Conservation (phyloP, 2,888 invertebrate genomes). For the Tetrapedia diversipes region DNA sequence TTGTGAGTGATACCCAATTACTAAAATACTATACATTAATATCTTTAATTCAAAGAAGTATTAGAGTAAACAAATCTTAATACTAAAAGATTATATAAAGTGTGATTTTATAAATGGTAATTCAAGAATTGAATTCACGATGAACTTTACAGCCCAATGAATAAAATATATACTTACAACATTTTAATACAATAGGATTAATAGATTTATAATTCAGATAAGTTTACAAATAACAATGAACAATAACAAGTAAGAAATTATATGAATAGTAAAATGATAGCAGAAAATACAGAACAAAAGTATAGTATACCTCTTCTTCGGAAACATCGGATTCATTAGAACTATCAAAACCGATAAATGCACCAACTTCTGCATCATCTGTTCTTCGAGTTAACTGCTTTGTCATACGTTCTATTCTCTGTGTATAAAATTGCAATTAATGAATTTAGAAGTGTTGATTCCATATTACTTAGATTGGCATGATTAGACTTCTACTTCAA, state of each 20-base stretch:
- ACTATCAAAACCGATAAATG: slow-evolving; percentile 93
- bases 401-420: slow-evolving; percentile 90
- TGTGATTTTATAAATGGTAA: no score
- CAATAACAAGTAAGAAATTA: no score
- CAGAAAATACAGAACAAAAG: slow-evolving; percentile 10
- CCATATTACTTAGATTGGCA: no score
- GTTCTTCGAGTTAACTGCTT: slow-evolving; percentile 79
- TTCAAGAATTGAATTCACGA: no score
- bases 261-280: not conserved
- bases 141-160: no score
- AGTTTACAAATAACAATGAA: no score
- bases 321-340: slow-evolving; percentile 85
- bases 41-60: not conserved
- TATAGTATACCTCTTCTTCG: slow-evolving; percentile 79
- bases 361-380: slow-evolving; percentile 90
- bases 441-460: no score
- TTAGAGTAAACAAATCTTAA: not conserved
- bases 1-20: not conserved
- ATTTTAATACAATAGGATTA: no score
- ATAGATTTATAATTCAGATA: no score
- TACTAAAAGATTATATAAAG: no score
- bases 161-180: no score
- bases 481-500: no score
- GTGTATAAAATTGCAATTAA: slow-evolving; percentile 46
- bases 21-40: not conserved